Evolutionary conservation across 2,113 vertebrate species (phyloP), one percentile per base, ranked within the genome.

Genomic region (Micromys minutus): DNA sequence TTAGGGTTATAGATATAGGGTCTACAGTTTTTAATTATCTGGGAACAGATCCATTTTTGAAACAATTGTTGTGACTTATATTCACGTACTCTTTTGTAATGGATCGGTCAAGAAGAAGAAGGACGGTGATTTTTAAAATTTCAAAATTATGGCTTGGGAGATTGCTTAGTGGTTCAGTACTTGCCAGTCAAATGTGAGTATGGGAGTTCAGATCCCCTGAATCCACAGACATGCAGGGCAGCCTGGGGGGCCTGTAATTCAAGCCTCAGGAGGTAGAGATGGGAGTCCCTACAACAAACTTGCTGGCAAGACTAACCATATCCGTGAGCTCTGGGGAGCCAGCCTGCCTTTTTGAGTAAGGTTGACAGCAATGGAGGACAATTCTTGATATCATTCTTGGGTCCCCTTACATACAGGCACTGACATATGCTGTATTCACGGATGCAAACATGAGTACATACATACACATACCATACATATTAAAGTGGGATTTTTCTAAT

Each of bases 11-110:
- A 36, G 12, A 17, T 47, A 2, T 84, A 76, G 50, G 24, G n/a
- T 76, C 94, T 19, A 29, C 4, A 52, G 34, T 59, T 95, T 90
- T 94, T 81, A 52, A 79, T 89, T 86, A 59, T 91, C 89, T 63
- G 67, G 24, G 36, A 80, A 71, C 1, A 74, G 50, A 94, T 15
- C 29, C 34, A 65, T 67, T 29, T 91, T 59, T 81, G 63, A 45
- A 17, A 3, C 0, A 31, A 85, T 93, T 86, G 72, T 85, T 87
- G 55, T 34, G 52, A 77, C 7, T 87, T 93, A 4, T 88, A 5
- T 86, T 89, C 47, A 52, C 52, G 39, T 3, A 26, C 59, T 34
- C 65, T 75, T 95, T 31, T 87, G 61, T 75, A 79, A 87, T 92
- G 39, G 26, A 42, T 26, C 79, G 39, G 50, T n/a, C 4, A 8